Evolutionary conservation across 2,113 vertebrate genomes (phyloP).

Genomic region (pig (Sus scrofa)): DNA sequence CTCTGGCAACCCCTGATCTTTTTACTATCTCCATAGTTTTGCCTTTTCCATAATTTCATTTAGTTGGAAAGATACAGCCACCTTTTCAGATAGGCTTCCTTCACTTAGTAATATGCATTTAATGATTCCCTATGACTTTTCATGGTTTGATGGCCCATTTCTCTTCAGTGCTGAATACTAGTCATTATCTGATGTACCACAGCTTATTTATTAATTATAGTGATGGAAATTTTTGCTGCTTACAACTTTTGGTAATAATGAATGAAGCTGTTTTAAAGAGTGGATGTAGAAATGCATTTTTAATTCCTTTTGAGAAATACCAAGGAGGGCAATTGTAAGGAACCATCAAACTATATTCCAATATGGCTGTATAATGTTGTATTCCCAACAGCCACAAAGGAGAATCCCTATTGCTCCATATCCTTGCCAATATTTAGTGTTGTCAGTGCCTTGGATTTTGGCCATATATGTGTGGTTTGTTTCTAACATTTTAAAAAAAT

Average conservation of each 20-base stretch:
- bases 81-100: no score
- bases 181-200: not conserved
- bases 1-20: not conserved
- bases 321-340: not conserved
- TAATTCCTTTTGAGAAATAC: not conserved
- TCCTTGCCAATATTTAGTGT: no score
- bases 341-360: not conserved
- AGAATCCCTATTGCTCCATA: no score
- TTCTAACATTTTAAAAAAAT: not conserved
- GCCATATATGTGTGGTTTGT: not conserved
- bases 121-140: not conserved
- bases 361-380: not conserved
- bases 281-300: not conserved
- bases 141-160: not conserved
- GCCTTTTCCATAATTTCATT: no score
- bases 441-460: no score
- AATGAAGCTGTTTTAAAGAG: not conserved
- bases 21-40: not conserved
- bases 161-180: not conserved
- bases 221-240: not conserved
- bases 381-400: not conserved
- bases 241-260: not conserved
- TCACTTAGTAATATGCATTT: no score
- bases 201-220: not conserved
- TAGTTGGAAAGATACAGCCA: no score